Evolutionary conservation across 2,113 vertebrate species (phyloP), one percentile per base, ranked within the genome.

Genomic region (Dromaius novaehollandiae): DNA sequence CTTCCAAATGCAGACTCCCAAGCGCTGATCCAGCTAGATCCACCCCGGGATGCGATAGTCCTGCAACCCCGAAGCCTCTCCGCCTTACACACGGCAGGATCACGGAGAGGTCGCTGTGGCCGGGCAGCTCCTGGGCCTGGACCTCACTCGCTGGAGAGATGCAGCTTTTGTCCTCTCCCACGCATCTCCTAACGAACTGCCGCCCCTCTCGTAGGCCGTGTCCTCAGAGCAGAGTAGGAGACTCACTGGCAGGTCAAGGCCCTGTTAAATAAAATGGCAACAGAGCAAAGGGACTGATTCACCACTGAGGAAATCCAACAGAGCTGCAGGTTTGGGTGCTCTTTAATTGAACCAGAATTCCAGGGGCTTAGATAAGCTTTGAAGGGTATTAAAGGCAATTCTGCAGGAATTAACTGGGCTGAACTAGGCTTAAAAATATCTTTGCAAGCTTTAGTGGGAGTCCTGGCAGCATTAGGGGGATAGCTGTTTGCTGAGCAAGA

Each of bases 341-440:
- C 58, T 83, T 96, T 96, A 95, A 95, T 93, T 93, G 95, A 95
- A 90, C 90, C 81, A 92, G 93, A 97, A 93, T 97, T 96, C 90
- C 89, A 86, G 86, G 55, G 86, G 86, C 90, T 97, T 96, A 96
- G 71, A 86, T 96, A 91, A 92, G 96, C 86, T 97, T 95, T 92
- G 69, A 76, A 86, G 63, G 40, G 89, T 85, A 97, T 96, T 97
- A 97, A 90, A 97, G 94, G 86, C 95, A 97, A 92, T 97, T 96
- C 95, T 93, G 55, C 91, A 94, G 88, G 96, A 97, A 97, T 97
- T 96, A 97, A 91, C 88, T 0, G 1, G 81, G 88, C 92, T 96
- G 93, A 97, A 97, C 91, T 92, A 94, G 89, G 90, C 96, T 97
- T 97, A 95, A 97, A 96, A 93, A 95, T 95, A 93, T 93, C 95